A percentile compares a stretch with the other conserved stretches of the same genome.
phyloP scores from a whole-genome alignment of 2,888 invertebrate species.

The Cataglyphis albicans region DNA sequence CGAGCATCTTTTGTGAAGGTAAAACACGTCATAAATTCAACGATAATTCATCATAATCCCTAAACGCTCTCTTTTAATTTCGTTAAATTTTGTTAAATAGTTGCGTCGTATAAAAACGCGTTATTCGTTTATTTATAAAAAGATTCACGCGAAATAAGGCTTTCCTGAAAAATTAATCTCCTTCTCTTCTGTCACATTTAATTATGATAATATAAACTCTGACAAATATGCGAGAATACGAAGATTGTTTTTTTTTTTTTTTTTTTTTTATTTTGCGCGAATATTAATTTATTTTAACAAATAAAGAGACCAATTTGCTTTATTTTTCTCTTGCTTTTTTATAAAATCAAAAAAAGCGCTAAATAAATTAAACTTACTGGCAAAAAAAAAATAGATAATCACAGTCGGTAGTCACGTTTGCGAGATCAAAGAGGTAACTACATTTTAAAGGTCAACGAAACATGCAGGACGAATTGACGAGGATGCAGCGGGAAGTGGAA shows the following conservation, averaged over 20 bases:
- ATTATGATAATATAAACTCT: conserved; percentile 6
- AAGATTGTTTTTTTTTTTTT: not conserved
- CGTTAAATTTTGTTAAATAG: not conserved
- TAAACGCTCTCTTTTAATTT: conserved; percentile 10
- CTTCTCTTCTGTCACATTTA: not conserved
- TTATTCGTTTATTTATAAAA: not conserved
- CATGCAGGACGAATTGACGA: conserved; percentile 28
- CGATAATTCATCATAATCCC: not conserved
- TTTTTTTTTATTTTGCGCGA: not conserved
- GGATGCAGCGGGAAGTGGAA: conserved; percentile 15
- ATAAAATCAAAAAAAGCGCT: not conserved
- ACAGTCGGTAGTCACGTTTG: not conserved
- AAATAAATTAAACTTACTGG: not conserved
- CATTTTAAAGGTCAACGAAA: conserved; percentile 40
- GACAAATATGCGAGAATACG: not conserved
- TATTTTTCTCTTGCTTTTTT: not conserved
- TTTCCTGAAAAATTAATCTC: not conserved
- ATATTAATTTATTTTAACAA: conserved; percentile 11
- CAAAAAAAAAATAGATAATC: conserved; percentile 21
- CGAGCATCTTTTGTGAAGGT: conserved; percentile 1
- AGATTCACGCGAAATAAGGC: not conserved
- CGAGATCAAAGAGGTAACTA: conserved; percentile 24
- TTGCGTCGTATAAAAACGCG: not conserved
- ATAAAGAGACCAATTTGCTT: not conserved
- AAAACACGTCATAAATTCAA: conserved; percentile 24